Base-by-base conservation (phyloP, 1,140 invertebrate genomes). In the Batillaria attramentaria region DNA sequence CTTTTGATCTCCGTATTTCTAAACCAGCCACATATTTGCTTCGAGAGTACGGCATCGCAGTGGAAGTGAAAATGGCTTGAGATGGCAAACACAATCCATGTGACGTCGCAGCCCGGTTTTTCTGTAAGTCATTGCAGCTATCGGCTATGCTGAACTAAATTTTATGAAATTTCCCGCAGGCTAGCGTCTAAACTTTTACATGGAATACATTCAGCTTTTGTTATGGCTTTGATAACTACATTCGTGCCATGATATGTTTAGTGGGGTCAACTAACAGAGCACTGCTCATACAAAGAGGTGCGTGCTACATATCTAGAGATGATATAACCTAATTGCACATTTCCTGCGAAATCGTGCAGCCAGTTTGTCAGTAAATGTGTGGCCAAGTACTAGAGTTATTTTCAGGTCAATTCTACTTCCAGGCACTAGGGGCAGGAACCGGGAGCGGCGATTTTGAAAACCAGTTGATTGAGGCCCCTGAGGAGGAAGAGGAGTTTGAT, bases 401-500 rank as follows among this genome's bases (percentile, higher is more conserved):
- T 13, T 50, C 13, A 50, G 24, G 46, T 50, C 24, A 13, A 50
- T 76, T 62, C 66, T 43, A 33, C 57, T 81, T 82, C 10, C 80
- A 89, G 87, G 83, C 85, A 78, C 82, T 89, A 42, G 88, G 88
- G 80, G 84, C 81, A 83, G 84, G 84, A 33, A 81, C 84, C n/a
- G n/a, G n/a, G 50, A 74, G 78, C 31, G 74, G 68, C 31, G 62
- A 46, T 28, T 79, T 79, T 78, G 81, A 84, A 42, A 87, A 88
- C 79, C 82, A 87, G 54, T 73, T 87, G 39, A 84, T 83, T 16
- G 81, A 86, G 62, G 84, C 84, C 35, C 84, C 85, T 82, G 94
- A 93, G 78, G 95, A 95, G 54, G 95, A 96, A 85, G 95, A 95
- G 80, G 95, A 96, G 84, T 97, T 96, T 91, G 96, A 97, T 93